Evolutionary conservation across 2,888 invertebrate species (phyloP), one percentile per base, ranked within the genome.

Genomic region (Eudemis profundana): DNA sequence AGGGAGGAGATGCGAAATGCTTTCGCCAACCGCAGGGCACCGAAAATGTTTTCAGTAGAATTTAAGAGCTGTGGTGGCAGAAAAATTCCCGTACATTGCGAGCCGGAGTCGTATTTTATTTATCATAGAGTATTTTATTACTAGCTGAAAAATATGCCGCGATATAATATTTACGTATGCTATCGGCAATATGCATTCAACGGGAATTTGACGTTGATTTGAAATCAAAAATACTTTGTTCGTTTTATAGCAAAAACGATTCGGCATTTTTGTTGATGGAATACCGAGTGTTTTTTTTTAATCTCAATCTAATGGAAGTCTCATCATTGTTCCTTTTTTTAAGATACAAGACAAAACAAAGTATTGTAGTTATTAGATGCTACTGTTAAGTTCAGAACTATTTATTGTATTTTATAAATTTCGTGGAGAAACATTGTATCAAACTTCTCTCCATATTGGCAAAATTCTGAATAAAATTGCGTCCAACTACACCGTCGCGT

Each of bases 1-100:
- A 78, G 72, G 74, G 74, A 78, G 76, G 79, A 78, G 80, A 83
- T 73, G 78, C 73, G 78, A 81, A 81, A 82, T 82, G 78, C 79
- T 81, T 76, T 76, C 77, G 69, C 74, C 77, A 83, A 84, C 85
- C 83, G 74, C 85, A 82, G 78, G 76, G 72, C 79, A 78, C 78
- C 82, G 74, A 86, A 86, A 86, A 87, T 84, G 83, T 85, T 84
- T 86, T 78, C 76, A 81, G 78, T 80, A 75, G 79, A 81, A 81
- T 82, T 84, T 82, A 80, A 84, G 78, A 82, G 78, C 74, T 51
- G 50, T 36, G 74, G 72, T 70, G 74, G 76, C 76, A 73, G 77
- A 83, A 86, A 86, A 85, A 81, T 78, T 78, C 78, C 68, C 76
- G 74, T 74, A 80, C 78, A 83, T 85, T 85, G 84, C 64, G 36